Conservation (phyloP, 2,888 invertebrate species). For the Lasioglossum vierecki region DNA sequence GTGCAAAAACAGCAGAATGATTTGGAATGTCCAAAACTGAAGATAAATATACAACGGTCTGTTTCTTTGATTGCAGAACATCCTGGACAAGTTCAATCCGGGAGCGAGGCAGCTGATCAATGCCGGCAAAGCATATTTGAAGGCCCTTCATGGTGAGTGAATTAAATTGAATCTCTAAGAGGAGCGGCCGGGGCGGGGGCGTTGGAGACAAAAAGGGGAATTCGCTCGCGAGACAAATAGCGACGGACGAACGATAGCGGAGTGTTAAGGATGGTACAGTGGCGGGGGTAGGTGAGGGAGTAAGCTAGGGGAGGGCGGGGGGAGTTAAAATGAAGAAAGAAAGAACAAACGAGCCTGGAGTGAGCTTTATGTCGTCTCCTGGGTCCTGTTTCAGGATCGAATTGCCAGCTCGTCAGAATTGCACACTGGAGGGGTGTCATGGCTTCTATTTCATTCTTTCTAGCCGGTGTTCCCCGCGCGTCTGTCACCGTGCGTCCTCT, state of each 20-base stretch:
- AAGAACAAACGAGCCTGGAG: conserved; percentile 49
- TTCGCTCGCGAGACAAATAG: conserved; percentile 52
- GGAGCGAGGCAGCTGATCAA: conserved; percentile 97
- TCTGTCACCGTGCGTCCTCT: conserved; percentile 24
- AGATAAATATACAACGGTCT: neutral
- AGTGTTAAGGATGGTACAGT: conserved; percentile 26
- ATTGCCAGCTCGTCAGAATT: conserved; percentile 74
- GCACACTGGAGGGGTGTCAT: conserved; percentile 50
- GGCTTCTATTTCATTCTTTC: conserved; percentile 51
- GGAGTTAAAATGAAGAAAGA: conserved; percentile 49
- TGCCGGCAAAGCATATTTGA: conserved; percentile 96
- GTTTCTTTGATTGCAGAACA: conserved; percentile 90
- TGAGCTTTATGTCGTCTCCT: conserved; percentile 69
- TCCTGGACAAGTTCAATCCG: conserved; percentile 98
- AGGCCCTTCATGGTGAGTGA: conserved; percentile 95
- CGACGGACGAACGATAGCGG: conserved; percentile 43
- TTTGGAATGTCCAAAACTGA: neutral
- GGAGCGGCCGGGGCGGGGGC: neutral
- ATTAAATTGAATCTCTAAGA: conserved; percentile 62
- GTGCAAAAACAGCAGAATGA: neutral
- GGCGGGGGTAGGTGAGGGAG: neutral
- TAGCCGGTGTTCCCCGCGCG: conserved; percentile 15
- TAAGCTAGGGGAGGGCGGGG: neutral
- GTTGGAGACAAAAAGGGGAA: conserved; percentile 25
- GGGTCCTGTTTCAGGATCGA: conserved; percentile 73